A percentile compares a stretch with the other conserved stretches of the same genome.
Conservation (phyloP, 2,888 invertebrate genomes). For the Phragmatobia fuliginosa region DNA sequence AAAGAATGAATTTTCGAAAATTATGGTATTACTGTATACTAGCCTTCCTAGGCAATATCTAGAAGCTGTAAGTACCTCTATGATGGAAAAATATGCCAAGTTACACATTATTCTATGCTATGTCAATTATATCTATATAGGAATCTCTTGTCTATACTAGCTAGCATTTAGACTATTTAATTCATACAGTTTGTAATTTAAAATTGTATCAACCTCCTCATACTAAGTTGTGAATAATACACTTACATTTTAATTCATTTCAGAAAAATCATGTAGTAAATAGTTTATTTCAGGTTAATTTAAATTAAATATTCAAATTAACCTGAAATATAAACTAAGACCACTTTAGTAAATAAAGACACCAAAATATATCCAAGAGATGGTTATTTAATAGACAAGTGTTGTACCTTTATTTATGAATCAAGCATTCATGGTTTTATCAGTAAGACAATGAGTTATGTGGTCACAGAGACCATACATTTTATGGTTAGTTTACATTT, state of each 20-base stretch:
- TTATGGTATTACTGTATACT: background rate
- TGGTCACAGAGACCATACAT: too few relatives aligned
- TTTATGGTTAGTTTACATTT: background rate
- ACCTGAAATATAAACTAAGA: background rate
- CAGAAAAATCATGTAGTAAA: background rate
- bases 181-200: background rate
- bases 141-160: constrained; percentile 19
- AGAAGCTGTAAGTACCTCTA: background rate
- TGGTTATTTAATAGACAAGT: background rate
- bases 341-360: background rate
- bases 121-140: constrained; percentile 14
- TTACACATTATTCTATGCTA: constrained; percentile 10
- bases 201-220: background rate
- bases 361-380: background rate
- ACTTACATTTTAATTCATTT: background rate
- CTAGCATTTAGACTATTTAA: constrained; percentile 17
- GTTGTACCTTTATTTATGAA: background rate
- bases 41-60: background rate
- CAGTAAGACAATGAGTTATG: too few relatives aligned
- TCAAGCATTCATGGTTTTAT: background rate
- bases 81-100: background rate
- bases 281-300: background rate
- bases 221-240: background rate
- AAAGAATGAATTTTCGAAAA: too few relatives aligned
- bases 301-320: too few relatives aligned